These are phyloP conservation scores for Perizoma affinitatum DNA, from an alignment of 2,888 invertebrate genomes.

Conservation along the genomic window DNA sequence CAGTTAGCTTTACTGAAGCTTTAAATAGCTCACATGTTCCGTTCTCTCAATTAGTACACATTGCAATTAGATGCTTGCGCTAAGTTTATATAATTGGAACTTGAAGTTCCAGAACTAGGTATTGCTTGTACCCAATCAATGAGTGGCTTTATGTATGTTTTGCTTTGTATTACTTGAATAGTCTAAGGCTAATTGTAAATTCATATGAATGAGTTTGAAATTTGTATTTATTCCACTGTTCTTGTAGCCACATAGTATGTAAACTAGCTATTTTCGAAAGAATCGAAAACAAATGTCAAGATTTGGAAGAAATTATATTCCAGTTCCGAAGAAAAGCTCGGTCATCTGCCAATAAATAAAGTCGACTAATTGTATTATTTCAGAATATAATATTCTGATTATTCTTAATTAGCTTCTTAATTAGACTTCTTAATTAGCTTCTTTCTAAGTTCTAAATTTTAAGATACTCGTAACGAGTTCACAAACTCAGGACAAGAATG, in stretches of 20 bases:
- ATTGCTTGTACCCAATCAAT: constrained; percentile 10
- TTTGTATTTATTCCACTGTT: no score
- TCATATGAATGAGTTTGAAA: no score
- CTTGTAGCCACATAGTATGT: no score
- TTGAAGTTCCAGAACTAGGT: constrained; percentile 11
- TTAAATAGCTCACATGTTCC: constrained; percentile 7
- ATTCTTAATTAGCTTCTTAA: constrained; percentile 7
- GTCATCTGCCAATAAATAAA: no score
- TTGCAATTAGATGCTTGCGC: constrained; percentile 23
- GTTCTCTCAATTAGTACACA: constrained; percentile 25
- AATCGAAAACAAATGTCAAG: no score
- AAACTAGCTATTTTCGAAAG: no score
- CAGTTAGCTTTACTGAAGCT: neutral
- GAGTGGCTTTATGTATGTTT: neutral
- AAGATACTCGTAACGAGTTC: constrained; percentile 26
- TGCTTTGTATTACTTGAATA: no score
- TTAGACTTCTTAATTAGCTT: constrained; percentile 2
- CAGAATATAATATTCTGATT: neutral
- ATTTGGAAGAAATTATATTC: no score
- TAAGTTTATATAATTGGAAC: constrained; percentile 28
- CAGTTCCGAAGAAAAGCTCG: no score
- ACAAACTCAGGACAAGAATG: constrained; percentile 30
- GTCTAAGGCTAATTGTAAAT: no score
- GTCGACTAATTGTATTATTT: no score
- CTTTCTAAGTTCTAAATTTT: constrained; percentile 12